Base-by-base conservation (phyloP, 2,888 invertebrate genomes). In the Neria commutata region DNA sequence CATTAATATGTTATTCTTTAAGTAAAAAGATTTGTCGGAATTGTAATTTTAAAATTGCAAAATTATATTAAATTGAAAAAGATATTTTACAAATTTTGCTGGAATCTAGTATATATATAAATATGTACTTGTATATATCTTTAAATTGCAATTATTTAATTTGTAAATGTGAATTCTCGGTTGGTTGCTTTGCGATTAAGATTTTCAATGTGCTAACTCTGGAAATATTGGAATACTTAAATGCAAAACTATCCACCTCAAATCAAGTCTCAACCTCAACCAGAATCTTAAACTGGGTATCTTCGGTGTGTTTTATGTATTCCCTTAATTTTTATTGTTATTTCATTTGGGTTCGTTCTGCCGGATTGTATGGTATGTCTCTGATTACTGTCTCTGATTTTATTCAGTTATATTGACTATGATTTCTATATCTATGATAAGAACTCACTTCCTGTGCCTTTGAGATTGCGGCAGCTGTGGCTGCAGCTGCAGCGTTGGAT, bases 371-470 rank as follows among this genome's bases (percentile, higher is more conserved):
- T 19, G 17, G 17, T 57, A 37, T 29, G 16, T 21, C 29, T 51
- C 37, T 10, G 23, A 21, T n/a, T 34, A n/a, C 29, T 54, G 46
- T 48, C 51, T 59, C 52, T 67, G 65, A 62, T 64, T 48, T 37
- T 42, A 63, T 67, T 76, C 68, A 74, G 71, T 76, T 75, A 74
- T 77, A 78, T 76, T 76, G 78, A 74, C 79, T 79, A 77, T 76
- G 74, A 68, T 77, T 79, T 77, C 77, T 77, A 77, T 73, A 77
- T 77, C 79, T 77, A 77, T 77, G 71, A 74, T 77, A 77, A 75
- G 79, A 75, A 77, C 77, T 73, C 80, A 81, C 81, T 78, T 81
- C 81, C 78, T 81, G 82, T 70, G 82, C 81, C 72, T 81, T 81
- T 60, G 81, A 75, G 66, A 80, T 79, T 56, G 81, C 81, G 62